A percentile compares a stretch with the other conserved stretches of the same genome.
Conservation (phyloP, 1,140 invertebrate species). For the Meloidogyne chitwoodi region DNA sequence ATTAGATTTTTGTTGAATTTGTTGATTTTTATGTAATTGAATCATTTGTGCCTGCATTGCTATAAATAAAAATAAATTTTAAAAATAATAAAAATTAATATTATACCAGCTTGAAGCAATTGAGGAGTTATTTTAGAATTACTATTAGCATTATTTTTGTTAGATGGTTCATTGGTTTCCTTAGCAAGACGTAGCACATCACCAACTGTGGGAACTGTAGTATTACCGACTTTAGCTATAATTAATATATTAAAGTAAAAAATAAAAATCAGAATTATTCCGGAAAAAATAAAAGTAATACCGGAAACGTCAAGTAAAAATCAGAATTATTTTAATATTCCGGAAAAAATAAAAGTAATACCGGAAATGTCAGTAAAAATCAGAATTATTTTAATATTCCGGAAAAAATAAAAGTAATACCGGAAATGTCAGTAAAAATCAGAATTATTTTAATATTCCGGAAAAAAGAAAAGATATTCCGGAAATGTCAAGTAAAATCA, state of each 20-base stretch:
- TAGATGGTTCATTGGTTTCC: neutral
- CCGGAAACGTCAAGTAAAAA: too few relatives aligned
- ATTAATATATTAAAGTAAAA: neutral
- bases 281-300: too few relatives aligned
- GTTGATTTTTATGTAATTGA: conserved; percentile 21
- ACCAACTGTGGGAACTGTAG: neutral
- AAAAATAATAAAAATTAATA: neutral
- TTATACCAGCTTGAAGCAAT: conserved; percentile 24
- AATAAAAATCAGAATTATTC: neutral
- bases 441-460: too few relatives aligned
- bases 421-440: too few relatives aligned
- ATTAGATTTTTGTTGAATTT: neutral
- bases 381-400: too few relatives aligned
- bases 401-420: too few relatives aligned
- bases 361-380: too few relatives aligned
- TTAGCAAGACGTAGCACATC: conserved; percentile 7
- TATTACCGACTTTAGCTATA: neutral
- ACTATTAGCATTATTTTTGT: neutral
- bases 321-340: too few relatives aligned
- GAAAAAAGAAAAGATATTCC: too few relatives aligned
- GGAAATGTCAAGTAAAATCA: too few relatives aligned
- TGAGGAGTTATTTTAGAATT: conserved; percentile 17
- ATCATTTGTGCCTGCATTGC: conserved; percentile 34
- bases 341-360: too few relatives aligned
- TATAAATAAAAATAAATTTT: neutral